Conservation (phyloP, 2,113 vertebrate species). For the Serilophus lunatus region DNA sequence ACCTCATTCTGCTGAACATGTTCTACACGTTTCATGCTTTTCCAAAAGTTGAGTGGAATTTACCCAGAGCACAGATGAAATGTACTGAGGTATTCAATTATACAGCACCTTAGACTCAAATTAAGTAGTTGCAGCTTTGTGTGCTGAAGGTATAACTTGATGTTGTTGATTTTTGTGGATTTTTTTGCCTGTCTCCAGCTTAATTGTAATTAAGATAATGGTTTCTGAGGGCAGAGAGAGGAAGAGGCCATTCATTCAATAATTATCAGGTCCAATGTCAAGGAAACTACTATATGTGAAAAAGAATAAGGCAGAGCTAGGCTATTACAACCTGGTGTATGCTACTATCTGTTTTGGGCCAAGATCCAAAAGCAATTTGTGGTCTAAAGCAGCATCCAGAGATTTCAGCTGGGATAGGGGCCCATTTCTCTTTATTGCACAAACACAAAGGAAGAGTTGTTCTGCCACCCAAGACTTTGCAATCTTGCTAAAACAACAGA, state of each 20-base stretch:
- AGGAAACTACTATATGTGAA: neutral
- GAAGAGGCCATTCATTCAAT: neutral
- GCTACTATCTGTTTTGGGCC: neutral
- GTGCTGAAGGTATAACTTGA: neutral
- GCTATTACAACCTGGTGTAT: neutral
- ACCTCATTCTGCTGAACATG: neutral
- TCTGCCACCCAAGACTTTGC: neutral
- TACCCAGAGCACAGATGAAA: neutral
- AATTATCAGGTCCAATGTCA: slow-evolving; percentile 34
- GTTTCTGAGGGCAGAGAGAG: neutral
- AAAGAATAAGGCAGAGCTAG: neutral
- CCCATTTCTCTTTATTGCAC: neutral
- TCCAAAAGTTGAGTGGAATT: neutral
- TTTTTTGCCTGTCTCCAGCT: neutral
- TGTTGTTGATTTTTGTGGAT: neutral
- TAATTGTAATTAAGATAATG: slow-evolving; percentile 30
- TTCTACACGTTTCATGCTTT: neutral
- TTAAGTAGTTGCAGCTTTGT: neutral
- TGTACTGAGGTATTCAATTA: neutral
- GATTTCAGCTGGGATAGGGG: neutral
- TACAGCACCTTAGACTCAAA: neutral
- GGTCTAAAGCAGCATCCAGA: slow-evolving; percentile 13
- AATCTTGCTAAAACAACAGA: neutral
- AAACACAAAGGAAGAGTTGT: neutral
- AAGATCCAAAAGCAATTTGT: slow-evolving; percentile 13